Percentiles rank a stretch among this genome's conserved stretches.
Conservation (phyloP, 1,140 invertebrate species). For the Lepidurus arcticus region DNA sequence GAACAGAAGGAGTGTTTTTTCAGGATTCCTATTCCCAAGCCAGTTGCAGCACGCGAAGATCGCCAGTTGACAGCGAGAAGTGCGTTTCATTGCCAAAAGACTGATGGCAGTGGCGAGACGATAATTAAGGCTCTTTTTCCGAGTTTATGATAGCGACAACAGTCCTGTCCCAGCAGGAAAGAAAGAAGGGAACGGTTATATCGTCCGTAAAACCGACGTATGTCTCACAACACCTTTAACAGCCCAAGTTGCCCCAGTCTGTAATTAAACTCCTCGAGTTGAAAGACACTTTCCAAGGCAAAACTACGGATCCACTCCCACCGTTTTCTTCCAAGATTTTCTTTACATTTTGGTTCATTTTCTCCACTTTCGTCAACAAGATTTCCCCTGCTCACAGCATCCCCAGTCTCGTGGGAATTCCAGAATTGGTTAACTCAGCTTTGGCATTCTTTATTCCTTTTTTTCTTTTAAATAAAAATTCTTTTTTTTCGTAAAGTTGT, state of each 20-base stretch:
- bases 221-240: slow-evolving; percentile 6
- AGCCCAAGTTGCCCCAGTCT: background rate
- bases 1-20: too few relatives aligned
- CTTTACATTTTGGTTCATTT: background rate
- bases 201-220: background rate
- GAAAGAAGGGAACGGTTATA: background rate
- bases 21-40: too few relatives aligned
- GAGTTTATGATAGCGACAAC: slow-evolving; percentile 17
- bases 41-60: too few relatives aligned
- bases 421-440: background rate
- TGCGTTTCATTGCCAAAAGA: background rate
- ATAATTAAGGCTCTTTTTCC: background rate
- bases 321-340: background rate
- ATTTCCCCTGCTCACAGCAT: background rate
- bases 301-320: background rate
- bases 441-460: background rate
- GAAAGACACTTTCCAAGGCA: slow-evolving; percentile 17
- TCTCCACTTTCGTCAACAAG: background rate
- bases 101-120: slow-evolving; percentile 12
- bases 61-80: background rate
- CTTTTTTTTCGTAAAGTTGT: background rate
- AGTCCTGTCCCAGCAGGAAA: background rate
- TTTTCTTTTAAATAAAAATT: background rate
- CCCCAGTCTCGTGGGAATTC: background rate
- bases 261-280: background rate